Evolutionary conservation across 2,888 invertebrate genomes (phyloP), one percentile per base, ranked within the genome.

Genomic region (Acrocyrtus sp.): DNA sequence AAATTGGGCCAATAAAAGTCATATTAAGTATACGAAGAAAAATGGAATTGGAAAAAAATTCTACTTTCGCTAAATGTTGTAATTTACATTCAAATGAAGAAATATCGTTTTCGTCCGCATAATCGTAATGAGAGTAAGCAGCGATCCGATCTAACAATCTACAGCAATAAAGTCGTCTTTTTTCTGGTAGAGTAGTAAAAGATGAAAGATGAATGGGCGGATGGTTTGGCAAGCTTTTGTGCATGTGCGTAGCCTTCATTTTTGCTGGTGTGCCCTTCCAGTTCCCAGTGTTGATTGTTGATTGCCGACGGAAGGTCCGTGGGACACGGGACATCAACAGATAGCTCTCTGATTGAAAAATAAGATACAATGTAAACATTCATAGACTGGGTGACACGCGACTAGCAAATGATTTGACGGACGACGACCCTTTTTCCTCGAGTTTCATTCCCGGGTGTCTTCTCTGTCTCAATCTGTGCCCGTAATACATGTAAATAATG

Each of bases 301-400:
- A 65, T 65, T 58, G 61, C 43, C 45, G 47, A 19, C 50, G 50
- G 45, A 45, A 60, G 76, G 74, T 67, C 50, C 62, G 66, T 74
- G 63, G 67, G 65, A 58, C 66, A 65, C 50, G 58, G 62, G 17
- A 56, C 73, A 67, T 77, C 77, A 77, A 75, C 77, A 74, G 70
- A 73, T 75, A 68, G 63, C 45, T 34, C 24, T 50, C 34, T 70
- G 70, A 72, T 72, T 67, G 76, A 66, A 74, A 76, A 70, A 58
- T 74, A 72, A 69, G 69, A 68, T 67, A 69, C 69, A 78, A 69
- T 76, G 76, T 78, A 76, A 78, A 78, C 78, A 78, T 78, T 76
- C 72, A 76, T 78, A 65, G 74, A 78, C 74, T 63, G 56, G 61
- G 41, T 17, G 65, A 56, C 78, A 57, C 75, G 75, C 69, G 78